Evolutionary conservation across 2,888 invertebrate genomes (phyloP).

Genomic region (Meiosimyza decipiens): DNA sequence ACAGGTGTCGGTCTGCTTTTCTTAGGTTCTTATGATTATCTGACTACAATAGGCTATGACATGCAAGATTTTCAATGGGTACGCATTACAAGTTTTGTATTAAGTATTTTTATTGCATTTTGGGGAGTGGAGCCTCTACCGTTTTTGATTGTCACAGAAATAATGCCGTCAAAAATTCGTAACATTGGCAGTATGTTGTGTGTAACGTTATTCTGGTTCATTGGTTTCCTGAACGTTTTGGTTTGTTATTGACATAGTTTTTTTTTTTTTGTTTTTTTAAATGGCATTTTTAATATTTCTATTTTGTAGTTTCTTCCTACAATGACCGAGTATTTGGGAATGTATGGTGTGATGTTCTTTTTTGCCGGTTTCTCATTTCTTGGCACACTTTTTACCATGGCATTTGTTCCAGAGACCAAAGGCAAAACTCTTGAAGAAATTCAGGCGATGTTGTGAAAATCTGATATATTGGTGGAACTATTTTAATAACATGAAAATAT

Average conservation of each 20-base stretch:
- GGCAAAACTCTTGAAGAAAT: constrained; percentile 61
- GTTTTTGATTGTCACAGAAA: constrained; percentile 60
- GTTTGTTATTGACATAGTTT: constrained; percentile 41
- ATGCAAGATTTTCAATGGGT: constrained; percentile 56
- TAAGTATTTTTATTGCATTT: constrained; percentile 60
- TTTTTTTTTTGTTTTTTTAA: too few species aligned
- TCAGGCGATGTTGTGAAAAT: constrained; percentile 52
- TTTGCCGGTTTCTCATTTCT: constrained; percentile 55
- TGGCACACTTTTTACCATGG: constrained; percentile 57
- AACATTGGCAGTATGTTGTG: constrained; percentile 43
- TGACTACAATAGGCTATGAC: constrained; percentile 51
- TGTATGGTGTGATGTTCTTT: constrained; percentile 60
- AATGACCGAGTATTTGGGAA: constrained; percentile 51
- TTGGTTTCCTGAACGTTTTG: constrained; percentile 51
- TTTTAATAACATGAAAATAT: too few species aligned
- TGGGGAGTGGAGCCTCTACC: constrained; percentile 61
- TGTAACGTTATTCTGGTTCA: constrained; percentile 50
- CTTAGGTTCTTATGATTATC: constrained; percentile 56
- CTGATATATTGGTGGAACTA: too few species aligned
- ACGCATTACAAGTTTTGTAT: constrained; percentile 62
- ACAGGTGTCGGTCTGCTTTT: constrained; percentile 56
- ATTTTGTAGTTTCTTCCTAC: constrained; percentile 55
- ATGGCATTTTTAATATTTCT: too few species aligned
- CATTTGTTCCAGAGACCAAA: constrained; percentile 63
- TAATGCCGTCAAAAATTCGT: constrained; percentile 61